phyloP scores from a whole-genome alignment of 2,113 vertebrate species.

The Progne subis region DNA sequence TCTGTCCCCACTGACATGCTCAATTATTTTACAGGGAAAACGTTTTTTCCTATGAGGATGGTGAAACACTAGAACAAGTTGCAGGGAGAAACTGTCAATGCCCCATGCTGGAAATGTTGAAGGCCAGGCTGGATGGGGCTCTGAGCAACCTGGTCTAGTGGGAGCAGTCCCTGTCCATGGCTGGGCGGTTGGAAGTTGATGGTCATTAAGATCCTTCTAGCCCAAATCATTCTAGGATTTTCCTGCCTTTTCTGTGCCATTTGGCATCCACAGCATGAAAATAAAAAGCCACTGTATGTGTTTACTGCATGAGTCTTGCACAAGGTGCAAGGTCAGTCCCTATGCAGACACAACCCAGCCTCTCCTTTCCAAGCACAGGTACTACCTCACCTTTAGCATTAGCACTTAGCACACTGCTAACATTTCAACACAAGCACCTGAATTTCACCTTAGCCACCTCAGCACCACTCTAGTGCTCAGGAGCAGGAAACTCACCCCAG shows the following conservation, averaged over 20 bases:
- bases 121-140: fast-evolving
- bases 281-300: background rate
- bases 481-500: background rate
- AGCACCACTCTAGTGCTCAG: background rate
- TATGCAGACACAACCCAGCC: background rate
- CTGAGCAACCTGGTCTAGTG: background rate
- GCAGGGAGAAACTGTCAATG: background rate
- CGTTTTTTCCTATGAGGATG: fast-evolving
- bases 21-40: background rate
- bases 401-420: background rate
- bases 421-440: background rate
- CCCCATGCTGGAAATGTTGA: background rate
- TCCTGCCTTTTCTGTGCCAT: background rate
- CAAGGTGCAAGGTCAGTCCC: background rate
- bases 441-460: background rate
- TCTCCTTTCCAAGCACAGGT: background rate
- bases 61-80: background rate
- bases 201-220: background rate
- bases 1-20: background rate
- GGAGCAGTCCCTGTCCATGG: background rate
- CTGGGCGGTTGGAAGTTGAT: background rate
- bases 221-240: background rate
- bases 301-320: background rate
- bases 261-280: background rate
- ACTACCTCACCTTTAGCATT: background rate